Evolutionary conservation across 2,888 invertebrate genomes (phyloP).

Genomic region (Rhogogaster chlorosoma): DNA sequence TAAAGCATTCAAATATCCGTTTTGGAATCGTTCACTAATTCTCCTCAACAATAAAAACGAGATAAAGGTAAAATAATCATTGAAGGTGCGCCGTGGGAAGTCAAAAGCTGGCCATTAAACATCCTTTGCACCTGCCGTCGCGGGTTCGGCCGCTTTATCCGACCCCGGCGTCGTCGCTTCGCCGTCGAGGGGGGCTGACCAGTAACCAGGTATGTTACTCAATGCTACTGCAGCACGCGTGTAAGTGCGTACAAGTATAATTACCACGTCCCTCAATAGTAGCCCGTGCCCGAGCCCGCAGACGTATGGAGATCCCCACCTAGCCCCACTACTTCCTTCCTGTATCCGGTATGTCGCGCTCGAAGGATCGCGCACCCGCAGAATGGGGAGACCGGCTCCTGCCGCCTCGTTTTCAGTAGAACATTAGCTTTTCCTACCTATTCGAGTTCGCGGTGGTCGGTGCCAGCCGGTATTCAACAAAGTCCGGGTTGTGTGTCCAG

Average conservation of each 20-base stretch:
- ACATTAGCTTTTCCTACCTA: conserved; percentile 27
- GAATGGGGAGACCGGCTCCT: not conserved
- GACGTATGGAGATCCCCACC: conserved; percentile 59
- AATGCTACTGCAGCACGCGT: conserved; percentile 1
- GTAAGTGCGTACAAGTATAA: conserved; percentile 42
- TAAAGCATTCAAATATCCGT: not conserved
- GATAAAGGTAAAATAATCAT: conserved; percentile 25
- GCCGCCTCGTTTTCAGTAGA: conserved; percentile 41
- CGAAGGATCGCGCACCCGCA: conserved; percentile 66
- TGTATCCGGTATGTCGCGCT: conserved; percentile 74
- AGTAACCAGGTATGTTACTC: not conserved
- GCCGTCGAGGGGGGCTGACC: not conserved
- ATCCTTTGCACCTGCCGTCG: conserved; percentile 38
- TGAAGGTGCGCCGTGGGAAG: conserved; percentile 47
- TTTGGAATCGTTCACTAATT: not conserved
- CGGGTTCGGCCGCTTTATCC: conserved; percentile 16
- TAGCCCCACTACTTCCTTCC: conserved; percentile 75
- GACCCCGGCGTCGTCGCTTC: not conserved
- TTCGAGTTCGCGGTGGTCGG: conserved; percentile 20
- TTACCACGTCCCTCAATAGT: conserved; percentile 42
- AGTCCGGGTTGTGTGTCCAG: not conserved
- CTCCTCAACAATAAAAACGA: conserved; percentile 12
- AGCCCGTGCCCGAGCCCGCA: conserved; percentile 35
- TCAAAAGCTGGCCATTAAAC: conserved; percentile 24
- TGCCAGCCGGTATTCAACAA: not conserved